Base-by-base conservation (phyloP, 2,888 invertebrate genomes). In the Autographa gamma region DNA sequence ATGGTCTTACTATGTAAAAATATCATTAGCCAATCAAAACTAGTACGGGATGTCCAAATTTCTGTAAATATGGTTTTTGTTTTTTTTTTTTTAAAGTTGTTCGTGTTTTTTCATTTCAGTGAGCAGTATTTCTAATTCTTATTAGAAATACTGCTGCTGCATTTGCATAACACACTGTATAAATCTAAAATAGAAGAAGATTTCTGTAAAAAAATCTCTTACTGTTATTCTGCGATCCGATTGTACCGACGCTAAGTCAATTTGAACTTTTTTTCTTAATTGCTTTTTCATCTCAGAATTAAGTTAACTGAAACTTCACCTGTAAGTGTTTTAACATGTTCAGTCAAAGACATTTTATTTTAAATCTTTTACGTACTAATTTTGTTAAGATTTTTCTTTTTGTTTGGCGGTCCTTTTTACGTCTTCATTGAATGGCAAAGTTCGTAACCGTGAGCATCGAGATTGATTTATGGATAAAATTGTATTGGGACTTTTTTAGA, bases 221-320 rank as follows among this genome's bases (percentile, higher is more conserved):
- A 25, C 4, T 25, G 25, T 56, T 54, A 18, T 52, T 52, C 11
- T 25, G 18, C 19, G 54, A 19, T 56, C 54, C 3, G 25, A 56
- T 56, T 56, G 54, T 56, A 25, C 25, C 11, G 54, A 56, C 54
- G 13, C 25, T 19, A 25, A 19, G 19, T 25, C 19, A 19, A 13
- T 56, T 56, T 54, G n/a, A 13, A 25, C 25, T 11, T 25, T 19
- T 56, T 56, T 56, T 13, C 19, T 56, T 54, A 54, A 54, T 19
- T 54, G 19, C 54, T 18, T 54, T 54, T 54, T 54, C 48, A 54
- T 54, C n/a, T 9, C 54, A 11, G 54, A 54, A 54, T 54, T 19
- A 54, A 19, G 19, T 54, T 19, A 19, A 19, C 13, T 19, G 54
- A 48, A 43, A 48, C 54, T 56, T 56, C 25, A 56, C 54, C 25